phyloP scores from a whole-genome alignment of 2,888 invertebrate genomes.

The Dastarcus helophoroides region DNA sequence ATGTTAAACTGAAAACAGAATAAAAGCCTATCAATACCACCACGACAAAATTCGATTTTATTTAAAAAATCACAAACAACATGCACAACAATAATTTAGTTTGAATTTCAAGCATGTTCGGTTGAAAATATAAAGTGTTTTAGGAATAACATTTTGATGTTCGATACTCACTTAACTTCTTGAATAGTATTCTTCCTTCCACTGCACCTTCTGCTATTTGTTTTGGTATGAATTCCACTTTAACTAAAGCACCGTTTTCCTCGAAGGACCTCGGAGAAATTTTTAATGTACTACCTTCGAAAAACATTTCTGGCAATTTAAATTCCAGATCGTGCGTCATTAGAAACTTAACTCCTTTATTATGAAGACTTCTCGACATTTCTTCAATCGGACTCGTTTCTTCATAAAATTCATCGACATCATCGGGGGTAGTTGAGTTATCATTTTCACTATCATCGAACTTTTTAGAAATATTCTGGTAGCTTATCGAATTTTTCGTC shows the following conservation, averaged over 20 bases:
- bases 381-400: constrained; percentile 54
- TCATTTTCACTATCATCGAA: constrained; percentile 8
- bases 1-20: too few species aligned
- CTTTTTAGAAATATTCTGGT: constrained; percentile 15
- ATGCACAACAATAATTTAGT: too few species aligned
- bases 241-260: constrained; percentile 63
- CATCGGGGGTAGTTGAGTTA: constrained; percentile 18
- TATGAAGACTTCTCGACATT: constrained; percentile 59
- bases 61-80: background rate
- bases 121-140: too few species aligned
- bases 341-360: constrained; percentile 53
- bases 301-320: constrained; percentile 58
- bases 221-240: constrained; percentile 56
- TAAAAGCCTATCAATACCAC: background rate
- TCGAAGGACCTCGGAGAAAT: constrained; percentile 64
- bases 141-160: background rate
- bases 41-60: background rate
- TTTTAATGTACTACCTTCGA: constrained; percentile 60
- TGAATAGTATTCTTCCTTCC: constrained; percentile 50
- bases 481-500: constrained; percentile 25
- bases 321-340: constrained; percentile 68
- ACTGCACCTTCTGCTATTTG: constrained; percentile 24
- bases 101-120: too few species aligned
- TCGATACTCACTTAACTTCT: constrained; percentile 54
- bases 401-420: constrained; percentile 38